These are phyloP conservation scores for Lagodon rhomboides DNA, from an alignment of 2,797 vertebrate species.

Conservation along the genomic window DNA sequence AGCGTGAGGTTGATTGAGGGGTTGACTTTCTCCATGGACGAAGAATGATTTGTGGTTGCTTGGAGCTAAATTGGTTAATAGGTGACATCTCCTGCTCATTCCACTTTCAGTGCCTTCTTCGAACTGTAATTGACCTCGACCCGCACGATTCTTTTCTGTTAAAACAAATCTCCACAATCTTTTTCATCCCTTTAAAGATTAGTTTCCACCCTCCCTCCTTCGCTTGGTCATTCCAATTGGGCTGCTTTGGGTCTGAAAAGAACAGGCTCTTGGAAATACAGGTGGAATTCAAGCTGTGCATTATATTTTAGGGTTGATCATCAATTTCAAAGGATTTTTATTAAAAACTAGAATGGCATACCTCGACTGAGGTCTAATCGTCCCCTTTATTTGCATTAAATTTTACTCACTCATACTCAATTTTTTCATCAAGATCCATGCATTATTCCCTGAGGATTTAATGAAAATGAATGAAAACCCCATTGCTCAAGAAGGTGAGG, in stretches of 20 bases:
- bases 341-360: too few species aligned
- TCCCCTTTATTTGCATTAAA: too few species aligned
- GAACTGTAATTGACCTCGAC: background rate
- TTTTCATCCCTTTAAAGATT: background rate
- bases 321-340: background rate
- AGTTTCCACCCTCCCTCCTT: background rate
- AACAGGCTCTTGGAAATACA: background rate
- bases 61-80: slow-evolving; percentile 3
- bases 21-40: slow-evolving; percentile 36
- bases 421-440: too few species aligned
- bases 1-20: slow-evolving; percentile 24
- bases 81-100: slow-evolving; percentile 3
- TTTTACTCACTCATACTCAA: too few species aligned
- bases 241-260: background rate
- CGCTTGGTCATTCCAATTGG: background rate
- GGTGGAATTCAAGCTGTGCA: background rate
- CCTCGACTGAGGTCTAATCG: too few species aligned
- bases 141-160: background rate
- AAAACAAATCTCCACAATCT: background rate
- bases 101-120: slow-evolving; percentile 6
- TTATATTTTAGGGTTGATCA: background rate
- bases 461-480: too few species aligned
- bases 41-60: slow-evolving; percentile 17
- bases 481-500: too few species aligned
- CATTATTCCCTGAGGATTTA: too few species aligned